Evolutionary conservation across 2,888 invertebrate genomes (phyloP).

Genomic region (Amphipyra berbera): DNA sequence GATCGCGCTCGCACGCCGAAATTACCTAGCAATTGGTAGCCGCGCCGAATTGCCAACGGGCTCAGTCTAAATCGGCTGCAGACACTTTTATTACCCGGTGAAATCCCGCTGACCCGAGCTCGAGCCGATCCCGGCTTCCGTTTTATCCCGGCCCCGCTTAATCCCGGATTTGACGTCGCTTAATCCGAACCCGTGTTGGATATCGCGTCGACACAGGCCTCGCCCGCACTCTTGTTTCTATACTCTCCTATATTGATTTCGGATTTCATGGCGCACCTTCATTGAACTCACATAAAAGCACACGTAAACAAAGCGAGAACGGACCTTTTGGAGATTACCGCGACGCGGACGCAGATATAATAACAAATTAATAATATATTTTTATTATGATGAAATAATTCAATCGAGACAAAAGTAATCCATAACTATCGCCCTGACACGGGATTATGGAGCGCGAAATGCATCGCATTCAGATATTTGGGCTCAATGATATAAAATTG

Average conservation of each 20-base stretch:
- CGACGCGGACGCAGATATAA: slow-evolving; percentile 58
- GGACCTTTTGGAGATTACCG: slow-evolving; percentile 72
- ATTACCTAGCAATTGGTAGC: slow-evolving; percentile 90
- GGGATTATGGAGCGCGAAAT: slow-evolving; percentile 81
- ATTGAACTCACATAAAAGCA: slow-evolving; percentile 65
- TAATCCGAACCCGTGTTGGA: slow-evolving; percentile 92
- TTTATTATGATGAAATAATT: slow-evolving; percentile 82
- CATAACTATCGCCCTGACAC: slow-evolving; percentile 82
- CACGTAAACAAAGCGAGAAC: slow-evolving; percentile 71
- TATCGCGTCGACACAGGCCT: slow-evolving; percentile 90
- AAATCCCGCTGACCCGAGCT: slow-evolving; percentile 88
- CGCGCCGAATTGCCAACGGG: slow-evolving; percentile 86
- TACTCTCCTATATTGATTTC: slow-evolving; percentile 81
- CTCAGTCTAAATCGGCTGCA: slow-evolving; percentile 90
- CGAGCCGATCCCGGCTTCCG: slow-evolving; percentile 81
- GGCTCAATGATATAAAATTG: slow-evolving; percentile 87
- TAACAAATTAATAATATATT: slow-evolving; percentile 69
- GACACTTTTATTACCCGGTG: slow-evolving; percentile 90
- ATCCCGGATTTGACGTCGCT: slow-evolving; percentile 90
- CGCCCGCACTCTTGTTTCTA: slow-evolving; percentile 79
- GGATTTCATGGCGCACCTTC: slow-evolving; percentile 77
- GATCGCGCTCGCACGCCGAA: slow-evolving; percentile 87
- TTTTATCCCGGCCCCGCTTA: slow-evolving; percentile 87
- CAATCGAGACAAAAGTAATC: slow-evolving; percentile 83
- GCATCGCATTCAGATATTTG: slow-evolving; percentile 84